Conservation (phyloP, 2,888 invertebrate genomes). For the Rotaria macrura region DNA sequence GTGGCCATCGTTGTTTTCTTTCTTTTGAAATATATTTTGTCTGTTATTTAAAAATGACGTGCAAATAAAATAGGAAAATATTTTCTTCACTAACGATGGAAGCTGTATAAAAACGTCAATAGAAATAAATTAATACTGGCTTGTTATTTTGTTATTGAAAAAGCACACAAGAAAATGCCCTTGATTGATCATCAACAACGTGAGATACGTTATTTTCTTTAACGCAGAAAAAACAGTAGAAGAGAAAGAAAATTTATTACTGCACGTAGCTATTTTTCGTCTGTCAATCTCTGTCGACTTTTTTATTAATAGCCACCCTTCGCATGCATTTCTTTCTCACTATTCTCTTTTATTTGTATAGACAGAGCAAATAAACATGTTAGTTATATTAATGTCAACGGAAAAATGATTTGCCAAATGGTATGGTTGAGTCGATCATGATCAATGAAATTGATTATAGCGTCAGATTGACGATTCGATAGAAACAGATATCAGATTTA, state of each 20-base stretch:
- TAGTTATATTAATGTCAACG: neutral
- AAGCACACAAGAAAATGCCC: neutral
- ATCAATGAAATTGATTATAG: neutral
- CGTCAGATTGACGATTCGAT: neutral
- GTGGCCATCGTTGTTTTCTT: no score
- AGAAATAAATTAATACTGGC: neutral
- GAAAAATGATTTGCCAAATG: neutral
- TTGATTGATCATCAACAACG: neutral
- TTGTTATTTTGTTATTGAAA: neutral
- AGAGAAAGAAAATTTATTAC: neutral
- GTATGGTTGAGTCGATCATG: neutral
- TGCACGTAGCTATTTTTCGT: neutral
- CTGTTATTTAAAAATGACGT: neutral
- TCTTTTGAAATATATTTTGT: no score
- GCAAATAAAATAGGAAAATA: neutral
- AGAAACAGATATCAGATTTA: no score
- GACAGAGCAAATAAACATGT: neutral
- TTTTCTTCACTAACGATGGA: neutral
- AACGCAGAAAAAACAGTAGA: neutral
- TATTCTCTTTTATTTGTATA: neutral
- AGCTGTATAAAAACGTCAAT: neutral
- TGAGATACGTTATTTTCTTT: neutral
- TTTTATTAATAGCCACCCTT: neutral
- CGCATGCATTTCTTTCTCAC: no score
- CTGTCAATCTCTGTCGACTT: neutral